Base-by-base conservation (phyloP, 1,140 invertebrate genomes). In the Drosophila varians region DNA sequence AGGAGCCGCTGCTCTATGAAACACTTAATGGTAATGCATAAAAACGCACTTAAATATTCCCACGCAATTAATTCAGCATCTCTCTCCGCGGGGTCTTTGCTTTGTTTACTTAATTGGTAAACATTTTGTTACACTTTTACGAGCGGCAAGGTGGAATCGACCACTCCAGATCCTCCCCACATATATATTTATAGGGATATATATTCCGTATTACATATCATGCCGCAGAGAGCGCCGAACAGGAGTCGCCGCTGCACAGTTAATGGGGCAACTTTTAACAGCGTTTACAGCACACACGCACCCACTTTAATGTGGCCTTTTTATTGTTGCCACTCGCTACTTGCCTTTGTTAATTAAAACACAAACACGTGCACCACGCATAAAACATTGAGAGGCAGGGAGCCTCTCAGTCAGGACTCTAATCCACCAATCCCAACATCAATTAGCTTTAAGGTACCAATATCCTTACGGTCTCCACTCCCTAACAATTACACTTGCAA, bases 111-210 rank as follows among this genome's bases (percentile, higher is more conserved):
- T 87, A 87, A 87, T 87, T 87, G 82, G 82, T 82, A 82, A 87
- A 82, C 82, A 87, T 87, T 87, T 87, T 87, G 83, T 82, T 87
- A 88, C 74, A 71, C 48, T 87, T 87, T 87, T 87, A 87, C 78
- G 82, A 61, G 64, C 70, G 51, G 56, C 60, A 86, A 86, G 82
- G 82, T 88, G 82, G 82, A 68, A 66, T 66, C 62, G 66, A 43
- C 36, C 62, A 66, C 36, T 38, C 12, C n/a, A n/a, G n/a, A n/a
- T n/a, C n/a, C n/a, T n/a, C n/a, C n/a, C n/a, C n/a, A n/a, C n/a
- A n/a, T 8, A 31, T 31, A 31, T 31, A 31, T 31, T 31, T 38
- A 38, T 38, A 7, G 14, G 14, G 36, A 38, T 9, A 9, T 8
- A 3, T 7, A 7, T 5, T 14, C 3, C 14, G n/a, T n/a, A 4